Conservation (phyloP, 2,888 invertebrate genomes). For the Nomada lathburiana region DNA sequence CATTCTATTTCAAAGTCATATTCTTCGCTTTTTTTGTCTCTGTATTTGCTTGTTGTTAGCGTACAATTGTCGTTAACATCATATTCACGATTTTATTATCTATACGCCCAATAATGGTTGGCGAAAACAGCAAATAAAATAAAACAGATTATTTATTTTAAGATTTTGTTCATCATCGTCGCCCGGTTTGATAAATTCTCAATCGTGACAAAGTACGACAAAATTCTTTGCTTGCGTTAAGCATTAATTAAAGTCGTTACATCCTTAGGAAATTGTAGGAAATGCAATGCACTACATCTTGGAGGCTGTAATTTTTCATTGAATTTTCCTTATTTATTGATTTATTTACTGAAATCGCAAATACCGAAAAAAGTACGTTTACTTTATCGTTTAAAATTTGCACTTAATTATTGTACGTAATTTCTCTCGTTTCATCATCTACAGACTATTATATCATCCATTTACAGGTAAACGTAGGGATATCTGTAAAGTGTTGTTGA, state of each 20-base stretch:
- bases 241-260: not conserved
- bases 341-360: too few relatives aligned
- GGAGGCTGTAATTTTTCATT: not conserved
- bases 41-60: not conserved
- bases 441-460: too few relatives aligned
- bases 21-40: not conserved
- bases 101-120: not conserved
- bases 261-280: too few relatives aligned
- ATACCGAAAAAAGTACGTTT: not conserved
- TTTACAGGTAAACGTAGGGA: too few relatives aligned
- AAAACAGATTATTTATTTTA: constrained; percentile 13
- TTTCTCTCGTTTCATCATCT: not conserved
- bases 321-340: too few relatives aligned
- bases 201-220: not conserved
- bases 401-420: not conserved
- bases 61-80: not conserved
- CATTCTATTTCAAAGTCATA: not conserved
- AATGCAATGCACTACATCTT: too few relatives aligned
- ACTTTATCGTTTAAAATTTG: not conserved
- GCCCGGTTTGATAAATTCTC: constrained; percentile 6
- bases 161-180: not conserved
- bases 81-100: constrained; percentile 6
- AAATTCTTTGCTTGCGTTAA: not conserved
- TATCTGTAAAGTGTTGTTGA: too few relatives aligned
- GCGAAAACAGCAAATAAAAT: not conserved